Conservation (phyloP, 2,888 invertebrate genomes). For the Argyra leucocephala region DNA sequence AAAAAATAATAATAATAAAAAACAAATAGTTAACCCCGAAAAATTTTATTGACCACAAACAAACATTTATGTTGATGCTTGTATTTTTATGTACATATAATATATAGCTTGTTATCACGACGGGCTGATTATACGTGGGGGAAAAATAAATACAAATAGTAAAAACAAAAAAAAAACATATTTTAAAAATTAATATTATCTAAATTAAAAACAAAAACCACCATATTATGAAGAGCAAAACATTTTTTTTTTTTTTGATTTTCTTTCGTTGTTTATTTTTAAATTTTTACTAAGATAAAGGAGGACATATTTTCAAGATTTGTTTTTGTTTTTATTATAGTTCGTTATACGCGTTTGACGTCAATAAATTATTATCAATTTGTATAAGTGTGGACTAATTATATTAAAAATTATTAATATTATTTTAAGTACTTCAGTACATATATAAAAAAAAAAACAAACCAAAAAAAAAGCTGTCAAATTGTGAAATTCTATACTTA, state of each 20-base stretch:
- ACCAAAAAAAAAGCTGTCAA: too few relatives aligned
- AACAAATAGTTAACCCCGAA: too few relatives aligned
- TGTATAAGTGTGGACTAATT: neutral
- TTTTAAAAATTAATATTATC: too few relatives aligned
- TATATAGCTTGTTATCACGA: neutral
- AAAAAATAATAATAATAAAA: too few relatives aligned
- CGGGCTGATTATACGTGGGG: neutral
- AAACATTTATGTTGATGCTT: neutral
- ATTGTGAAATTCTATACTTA: neutral
- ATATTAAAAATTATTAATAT: neutral
- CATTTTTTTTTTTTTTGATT: too few relatives aligned
- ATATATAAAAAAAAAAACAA: neutral
- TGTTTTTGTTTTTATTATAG: too few relatives aligned
- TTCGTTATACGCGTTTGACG: neutral
- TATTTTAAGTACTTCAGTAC: too few relatives aligned
- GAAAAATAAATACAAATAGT: neutral
- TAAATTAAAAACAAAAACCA: too few relatives aligned
- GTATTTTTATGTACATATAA: neutral
- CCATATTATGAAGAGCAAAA: too few relatives aligned
- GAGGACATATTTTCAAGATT: too few relatives aligned
- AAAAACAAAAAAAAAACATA: neutral
- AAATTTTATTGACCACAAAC: neutral
- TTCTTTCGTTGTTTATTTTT: too few relatives aligned
- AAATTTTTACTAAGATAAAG: too few relatives aligned
- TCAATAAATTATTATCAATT: constrained; percentile 6